Base-by-base conservation (phyloP, 2,797 vertebrate genomes). In the Myotis daubentonii region DNA sequence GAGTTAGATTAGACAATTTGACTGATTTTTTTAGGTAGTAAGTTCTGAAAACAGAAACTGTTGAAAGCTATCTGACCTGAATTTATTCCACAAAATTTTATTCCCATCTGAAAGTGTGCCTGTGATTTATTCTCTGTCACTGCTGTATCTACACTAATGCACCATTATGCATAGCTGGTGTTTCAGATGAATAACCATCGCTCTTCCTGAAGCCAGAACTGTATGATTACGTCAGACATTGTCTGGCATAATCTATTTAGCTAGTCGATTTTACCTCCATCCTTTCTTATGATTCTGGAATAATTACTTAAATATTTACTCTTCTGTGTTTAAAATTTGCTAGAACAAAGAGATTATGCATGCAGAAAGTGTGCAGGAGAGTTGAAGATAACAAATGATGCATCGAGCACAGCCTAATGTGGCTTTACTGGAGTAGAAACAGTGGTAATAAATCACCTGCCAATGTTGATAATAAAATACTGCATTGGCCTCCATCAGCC, bases 391-490 rank as follows among this genome's bases (percentile, higher is more conserved):
- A 98, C 98, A 98, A 98, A 99, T 98, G 98, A 98, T 98, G 97
- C 89, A 98, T 98, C 83, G 90, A 97, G 98, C 95, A 95, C 87
- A 97, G 97, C 97, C 97, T 99, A 99, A 98, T 98, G 98, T 98
- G 97, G 97, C 98, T 98, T 98, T 98, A 98, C 98, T 98, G 97
- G 97, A 98, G 98, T 98, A 98, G 98, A 98, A 98, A 98, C 98
- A 97, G 97, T 97, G 95, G 97, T 98, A 98, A 99, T 99, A 98
- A 98, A 99, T 99, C 98, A 98, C 92, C 97, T 98, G 98, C 97
- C 98, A 98, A 76, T 97, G 98, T 91, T 98, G 98, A 98, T 98
- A 98, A 98, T 98, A 98, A 98, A 98, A 98, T 97, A 98, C 97
- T 98, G 97, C 97, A 94, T 96, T 97, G 97, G 98, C 97, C 97